phyloP scores from a whole-genome alignment of 2,888 invertebrate species.

The Coenonympha glycerion region DNA sequence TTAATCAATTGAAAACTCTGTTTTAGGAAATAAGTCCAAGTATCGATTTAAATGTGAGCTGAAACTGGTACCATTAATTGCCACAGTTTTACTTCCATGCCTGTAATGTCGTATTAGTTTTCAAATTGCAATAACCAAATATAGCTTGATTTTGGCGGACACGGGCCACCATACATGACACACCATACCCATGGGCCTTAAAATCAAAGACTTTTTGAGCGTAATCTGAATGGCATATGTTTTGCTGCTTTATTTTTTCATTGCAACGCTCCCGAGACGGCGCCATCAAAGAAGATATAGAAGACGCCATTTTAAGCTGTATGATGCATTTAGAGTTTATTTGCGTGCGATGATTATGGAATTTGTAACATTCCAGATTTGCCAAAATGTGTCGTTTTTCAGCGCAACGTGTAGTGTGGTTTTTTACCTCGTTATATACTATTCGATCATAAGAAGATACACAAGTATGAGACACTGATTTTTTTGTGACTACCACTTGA shows the following conservation, averaged over 20 bases:
- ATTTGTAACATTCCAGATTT: neutral
- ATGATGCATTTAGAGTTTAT: constrained; percentile 64
- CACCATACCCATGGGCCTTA: no score
- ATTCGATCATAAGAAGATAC: constrained; percentile 50
- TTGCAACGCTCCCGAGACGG: constrained; percentile 36
- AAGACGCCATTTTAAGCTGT: constrained; percentile 31
- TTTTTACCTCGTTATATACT: constrained; percentile 5
- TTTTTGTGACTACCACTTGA: constrained; percentile 26
- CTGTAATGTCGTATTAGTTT: no score
- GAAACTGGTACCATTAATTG: no score
- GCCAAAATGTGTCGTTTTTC: neutral
- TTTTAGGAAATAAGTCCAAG: no score
- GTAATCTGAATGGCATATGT: constrained; percentile 57
- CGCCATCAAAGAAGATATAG: constrained; percentile 21
- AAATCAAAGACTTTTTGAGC: constrained; percentile 5
- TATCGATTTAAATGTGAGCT: no score
- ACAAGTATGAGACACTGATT: constrained; percentile 56
- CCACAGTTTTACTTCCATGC: no score
- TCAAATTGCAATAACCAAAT: no score
- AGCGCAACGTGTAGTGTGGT: neutral
- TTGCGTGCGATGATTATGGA: constrained; percentile 47
- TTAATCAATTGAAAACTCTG: neutral
- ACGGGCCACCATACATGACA: no score
- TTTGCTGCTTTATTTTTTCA: constrained; percentile 70
- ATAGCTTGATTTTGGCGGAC: no score